Conservation (phyloP, 2,797 vertebrate species). For the Syngnathus rostellatus region DNA sequence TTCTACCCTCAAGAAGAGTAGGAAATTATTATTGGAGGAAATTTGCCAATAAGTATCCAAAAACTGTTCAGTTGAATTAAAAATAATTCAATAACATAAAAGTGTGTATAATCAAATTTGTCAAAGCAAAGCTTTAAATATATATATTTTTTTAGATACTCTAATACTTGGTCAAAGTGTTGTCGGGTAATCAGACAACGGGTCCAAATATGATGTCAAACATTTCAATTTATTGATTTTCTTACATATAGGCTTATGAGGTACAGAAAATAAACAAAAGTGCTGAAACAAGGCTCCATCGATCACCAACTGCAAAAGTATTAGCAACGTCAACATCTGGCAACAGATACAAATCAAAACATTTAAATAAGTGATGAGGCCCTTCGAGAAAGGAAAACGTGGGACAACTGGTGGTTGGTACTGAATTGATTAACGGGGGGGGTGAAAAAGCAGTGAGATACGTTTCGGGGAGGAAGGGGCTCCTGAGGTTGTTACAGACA, state of each 20-base stretch:
- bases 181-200: not conserved
- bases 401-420: constrained; percentile 49
- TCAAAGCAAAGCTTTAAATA: too few relatives aligned
- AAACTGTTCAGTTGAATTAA: too few relatives aligned
- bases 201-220: constrained; percentile 40
- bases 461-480: constrained; percentile 4
- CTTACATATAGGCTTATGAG: constrained; percentile 68
- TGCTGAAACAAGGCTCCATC: constrained; percentile 66
- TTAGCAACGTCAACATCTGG: constrained; percentile 48
- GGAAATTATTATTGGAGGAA: too few relatives aligned
- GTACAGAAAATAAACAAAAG: constrained; percentile 69
- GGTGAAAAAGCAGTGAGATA: not conserved
- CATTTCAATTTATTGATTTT: constrained; percentile 66
- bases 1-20: not conserved
- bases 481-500: constrained; percentile 19
- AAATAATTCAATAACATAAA: too few relatives aligned
- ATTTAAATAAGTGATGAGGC: constrained; percentile 15
- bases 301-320: constrained; percentile 47
- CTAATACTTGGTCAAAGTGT: too few relatives aligned
- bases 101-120: too few relatives aligned
- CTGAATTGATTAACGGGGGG: constrained; percentile 29
- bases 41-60: too few relatives aligned
- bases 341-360: constrained; percentile 34
- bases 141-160: too few relatives aligned
- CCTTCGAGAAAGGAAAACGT: constrained; percentile 12